These are phyloP conservation scores for Phylloscopus whistleri DNA, from an alignment of 2,113 vertebrate species.

Conservation along the genomic window DNA sequence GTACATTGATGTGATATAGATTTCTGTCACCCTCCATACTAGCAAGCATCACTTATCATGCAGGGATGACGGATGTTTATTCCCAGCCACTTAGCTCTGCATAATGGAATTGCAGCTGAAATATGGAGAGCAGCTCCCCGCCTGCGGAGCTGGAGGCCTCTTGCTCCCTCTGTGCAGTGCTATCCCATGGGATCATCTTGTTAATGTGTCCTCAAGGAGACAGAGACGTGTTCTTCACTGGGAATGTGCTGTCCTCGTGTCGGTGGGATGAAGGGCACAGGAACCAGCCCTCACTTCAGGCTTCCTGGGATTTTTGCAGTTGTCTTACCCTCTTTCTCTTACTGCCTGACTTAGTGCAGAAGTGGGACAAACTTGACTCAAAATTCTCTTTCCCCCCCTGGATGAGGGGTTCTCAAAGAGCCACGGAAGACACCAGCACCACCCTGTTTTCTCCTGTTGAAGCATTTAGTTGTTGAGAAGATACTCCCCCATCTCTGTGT, in stretches of 20 bases:
- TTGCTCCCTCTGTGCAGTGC: neutral
- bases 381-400: neutral
- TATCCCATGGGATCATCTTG: neutral
- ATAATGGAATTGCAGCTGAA: constrained; percentile 68
- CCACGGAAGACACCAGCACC: neutral
- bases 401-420: neutral
- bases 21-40: constrained; percentile 73
- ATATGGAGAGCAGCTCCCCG: constrained; percentile 63
- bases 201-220: neutral
- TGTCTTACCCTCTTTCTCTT: neutral
- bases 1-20: constrained; percentile 66
- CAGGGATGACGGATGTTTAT: constrained; percentile 71
- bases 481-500: neutral
- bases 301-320: neutral
- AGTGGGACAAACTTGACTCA: neutral
- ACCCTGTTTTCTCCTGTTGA: neutral
- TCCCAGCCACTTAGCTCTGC: constrained; percentile 68
- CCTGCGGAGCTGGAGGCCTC: neutral
- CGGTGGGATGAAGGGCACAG: fast-evolving
- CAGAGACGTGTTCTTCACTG: neutral
- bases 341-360: neutral
- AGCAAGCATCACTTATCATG: constrained; percentile 67
- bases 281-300: neutral
- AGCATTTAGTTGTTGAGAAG: neutral
- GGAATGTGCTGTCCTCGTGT: neutral